Percentiles rank a stretch among this genome's conserved stretches.
These are phyloP conservation scores for Dunckerocampus dactyliophorus DNA, from an alignment of 2,113 vertebrate species.

Conservation along the genomic window DNA sequence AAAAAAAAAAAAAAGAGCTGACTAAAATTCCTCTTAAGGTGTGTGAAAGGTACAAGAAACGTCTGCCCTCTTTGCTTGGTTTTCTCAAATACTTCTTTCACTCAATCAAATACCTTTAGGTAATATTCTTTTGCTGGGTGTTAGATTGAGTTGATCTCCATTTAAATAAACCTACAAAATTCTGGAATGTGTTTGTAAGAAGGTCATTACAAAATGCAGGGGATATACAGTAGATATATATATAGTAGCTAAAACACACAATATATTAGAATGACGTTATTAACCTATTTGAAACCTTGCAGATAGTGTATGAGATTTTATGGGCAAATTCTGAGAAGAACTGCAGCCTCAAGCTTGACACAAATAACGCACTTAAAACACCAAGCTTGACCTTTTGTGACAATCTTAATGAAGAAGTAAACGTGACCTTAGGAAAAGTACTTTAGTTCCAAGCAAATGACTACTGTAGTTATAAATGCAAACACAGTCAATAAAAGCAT, in stretches of 20 bases:
- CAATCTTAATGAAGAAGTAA: slow-evolving; percentile 85
- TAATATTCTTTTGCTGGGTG: no score
- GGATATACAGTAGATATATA: slow-evolving; percentile 2
- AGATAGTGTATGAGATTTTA: slow-evolving; percentile 17
- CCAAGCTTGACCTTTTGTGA: slow-evolving; percentile 50
- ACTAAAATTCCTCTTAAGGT: no score
- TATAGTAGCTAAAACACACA: background rate
- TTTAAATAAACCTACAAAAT: no score
- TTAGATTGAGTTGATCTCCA: no score
- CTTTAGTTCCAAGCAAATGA: slow-evolving; percentile 68
- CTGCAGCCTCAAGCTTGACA: slow-evolving; percentile 15
- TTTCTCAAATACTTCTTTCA: no score
- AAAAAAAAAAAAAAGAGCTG: no score
- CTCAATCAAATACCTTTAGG: no score
- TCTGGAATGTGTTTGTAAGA: no score
- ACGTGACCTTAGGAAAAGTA: slow-evolving; percentile 79
- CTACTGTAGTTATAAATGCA: background rate
- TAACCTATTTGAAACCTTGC: background rate
- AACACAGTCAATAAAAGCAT: slow-evolving; percentile 16
- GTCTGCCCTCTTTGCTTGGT: no score
- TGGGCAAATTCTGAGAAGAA: slow-evolving; percentile 34
- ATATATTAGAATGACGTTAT: background rate
- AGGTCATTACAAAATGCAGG: no score
- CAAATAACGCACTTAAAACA: slow-evolving; percentile 16
- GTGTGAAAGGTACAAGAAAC: no score